These are phyloP conservation scores for Metopolophium dirhodum DNA, from an alignment of 1,140 invertebrate species.

Conservation along the genomic window DNA sequence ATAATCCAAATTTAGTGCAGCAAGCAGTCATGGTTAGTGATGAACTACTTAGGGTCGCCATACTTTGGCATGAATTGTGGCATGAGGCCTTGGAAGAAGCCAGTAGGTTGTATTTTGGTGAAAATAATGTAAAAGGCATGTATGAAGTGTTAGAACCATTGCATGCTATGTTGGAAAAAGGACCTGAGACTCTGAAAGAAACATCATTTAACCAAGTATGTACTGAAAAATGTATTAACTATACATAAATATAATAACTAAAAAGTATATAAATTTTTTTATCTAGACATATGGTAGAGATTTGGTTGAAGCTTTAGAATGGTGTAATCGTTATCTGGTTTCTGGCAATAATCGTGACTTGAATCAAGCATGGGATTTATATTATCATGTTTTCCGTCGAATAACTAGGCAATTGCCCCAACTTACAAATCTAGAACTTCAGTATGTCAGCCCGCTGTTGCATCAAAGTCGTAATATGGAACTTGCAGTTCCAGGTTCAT, in stretches of 20 bases:
- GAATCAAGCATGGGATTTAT: constrained; percentile 98
- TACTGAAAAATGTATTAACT: background rate
- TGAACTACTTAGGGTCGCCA: constrained; percentile 96
- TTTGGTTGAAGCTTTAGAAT: constrained; percentile 90
- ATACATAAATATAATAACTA: background rate
- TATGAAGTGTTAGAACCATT: constrained; percentile 93
- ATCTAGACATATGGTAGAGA: constrained; percentile 87
- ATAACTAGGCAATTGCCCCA: constrained; percentile 94
- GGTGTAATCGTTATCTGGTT: constrained; percentile 75
- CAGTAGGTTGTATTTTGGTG: constrained; percentile 94
- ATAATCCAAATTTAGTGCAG: constrained; percentile 86
- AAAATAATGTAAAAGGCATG: constrained; percentile 94
- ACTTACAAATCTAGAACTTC: constrained; percentile 85
- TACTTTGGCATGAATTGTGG: constrained; percentile 99
- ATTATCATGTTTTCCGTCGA: constrained; percentile 96
- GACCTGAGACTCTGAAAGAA: constrained; percentile 95
- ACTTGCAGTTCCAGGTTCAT: constrained; percentile 94
- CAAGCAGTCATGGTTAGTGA: constrained; percentile 75
- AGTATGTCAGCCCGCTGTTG: constrained; percentile 94
- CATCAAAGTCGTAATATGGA: constrained; percentile 89
- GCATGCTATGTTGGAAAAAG: constrained; percentile 91
- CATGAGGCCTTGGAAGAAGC: constrained; percentile 98
- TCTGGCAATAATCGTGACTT: constrained; percentile 87
- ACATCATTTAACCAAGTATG: constrained; percentile 89
- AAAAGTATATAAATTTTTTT: background rate